Evolutionary conservation across 2,888 invertebrate genomes (phyloP).

Genomic region (Leptinotarsa peninsularis): DNA sequence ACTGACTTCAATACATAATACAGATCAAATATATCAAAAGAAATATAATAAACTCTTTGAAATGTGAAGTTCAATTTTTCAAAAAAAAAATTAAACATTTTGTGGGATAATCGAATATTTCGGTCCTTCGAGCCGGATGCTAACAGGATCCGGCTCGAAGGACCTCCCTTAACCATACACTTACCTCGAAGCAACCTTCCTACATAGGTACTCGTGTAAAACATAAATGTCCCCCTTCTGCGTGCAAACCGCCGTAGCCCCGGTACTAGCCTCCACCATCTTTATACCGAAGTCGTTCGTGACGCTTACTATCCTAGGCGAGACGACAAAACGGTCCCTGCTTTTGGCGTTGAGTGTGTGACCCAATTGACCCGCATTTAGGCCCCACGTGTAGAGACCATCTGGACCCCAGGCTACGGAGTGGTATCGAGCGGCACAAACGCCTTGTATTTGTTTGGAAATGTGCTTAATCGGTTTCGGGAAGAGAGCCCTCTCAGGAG

Average conservation of each 20-base stretch:
- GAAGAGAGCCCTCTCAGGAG: slow-evolving; percentile 65
- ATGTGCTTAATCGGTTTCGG: slow-evolving; percentile 65
- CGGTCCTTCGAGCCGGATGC: no score
- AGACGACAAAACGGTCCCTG: slow-evolving; percentile 63
- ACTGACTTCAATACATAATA: no score
- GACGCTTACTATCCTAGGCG: slow-evolving; percentile 68
- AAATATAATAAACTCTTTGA: no score
- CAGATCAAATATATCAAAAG: no score
- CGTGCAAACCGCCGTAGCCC: slow-evolving; percentile 76
- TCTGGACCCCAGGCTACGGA: slow-evolving; percentile 75
- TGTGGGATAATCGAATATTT: no score
- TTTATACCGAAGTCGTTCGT: slow-evolving; percentile 52
- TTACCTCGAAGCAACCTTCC: slow-evolving; percentile 76
- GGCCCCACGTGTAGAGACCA: slow-evolving; percentile 82
- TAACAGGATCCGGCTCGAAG: no score
- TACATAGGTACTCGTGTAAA: slow-evolving; percentile 77
- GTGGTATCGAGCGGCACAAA: slow-evolving; percentile 79
- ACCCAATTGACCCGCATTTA: slow-evolving; percentile 86
- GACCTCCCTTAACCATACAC: neutral
- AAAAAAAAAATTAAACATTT: no score
- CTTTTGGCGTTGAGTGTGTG: slow-evolving; percentile 67
- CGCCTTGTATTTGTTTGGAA: slow-evolving; percentile 65
- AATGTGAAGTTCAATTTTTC: no score
- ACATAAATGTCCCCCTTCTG: slow-evolving; percentile 77
- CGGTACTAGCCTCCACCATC: slow-evolving; percentile 74